Base-by-base conservation (phyloP, 2,113 vertebrate genomes). In the Hoplias malabaricus region DNA sequence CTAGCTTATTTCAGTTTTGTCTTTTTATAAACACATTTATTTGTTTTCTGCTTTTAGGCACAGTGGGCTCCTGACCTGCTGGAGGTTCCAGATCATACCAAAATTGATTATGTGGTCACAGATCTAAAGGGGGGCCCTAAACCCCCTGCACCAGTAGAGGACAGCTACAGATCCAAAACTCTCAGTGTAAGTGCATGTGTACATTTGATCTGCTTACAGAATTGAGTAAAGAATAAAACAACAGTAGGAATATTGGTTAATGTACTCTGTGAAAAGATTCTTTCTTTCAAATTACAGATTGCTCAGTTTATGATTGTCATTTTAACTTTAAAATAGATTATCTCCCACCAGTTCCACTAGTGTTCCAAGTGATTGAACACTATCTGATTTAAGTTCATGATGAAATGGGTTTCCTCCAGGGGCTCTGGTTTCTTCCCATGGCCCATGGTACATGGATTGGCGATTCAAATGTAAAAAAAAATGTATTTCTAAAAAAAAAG, bases 21-120 rank as follows among this genome's bases (percentile, higher is more conserved):
- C 12, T 69, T 19, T 2, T 48, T 19, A 31, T 16, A n/a, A 14
- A 10, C 31, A 19, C 13, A 7, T 14, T 13, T 14, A 27, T 57
- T 36, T 21, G 16, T 21, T 65, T 16, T 21, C 23, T 33, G 34
- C 42, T 43, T 46, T 54, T 16, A 98, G 95, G 96, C 85, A 13
- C 94, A 95, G 73, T 98, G 97, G 97, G 54, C 80, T 16, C 90
- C 91, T 3, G 43, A 80, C 2, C 90, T 99, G 1, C 59, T 98
- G 85, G 89, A 94, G 27, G 90, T 92, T 4, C 97, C 96, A 0
- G 81, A 89, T 9, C 87, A 94, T 83, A 98, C 95, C 0, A 83
- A 88, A 74, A 92, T 98, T 48, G 87, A 95, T 69, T 96, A 95
- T 1, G 63, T 77, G 0, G 95, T 99, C 77, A 96, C 93, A 29